These are phyloP conservation scores for Dasypus novemcinctus DNA, from an alignment of 2,113 vertebrate genomes.

Conservation along the genomic window DNA sequence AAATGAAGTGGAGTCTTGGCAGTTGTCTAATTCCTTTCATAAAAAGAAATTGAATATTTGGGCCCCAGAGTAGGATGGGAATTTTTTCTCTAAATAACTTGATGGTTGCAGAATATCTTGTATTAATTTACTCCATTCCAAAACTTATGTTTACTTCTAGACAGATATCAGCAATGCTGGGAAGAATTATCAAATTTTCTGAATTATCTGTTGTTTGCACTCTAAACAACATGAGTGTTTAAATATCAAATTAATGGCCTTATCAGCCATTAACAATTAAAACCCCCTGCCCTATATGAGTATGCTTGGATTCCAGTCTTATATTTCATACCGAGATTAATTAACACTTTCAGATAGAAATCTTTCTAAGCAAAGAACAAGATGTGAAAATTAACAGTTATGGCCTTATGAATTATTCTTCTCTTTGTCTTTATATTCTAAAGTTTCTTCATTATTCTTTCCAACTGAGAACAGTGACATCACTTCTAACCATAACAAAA, in stretches of 20 bases:
- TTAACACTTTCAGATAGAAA: slow-evolving; percentile 37
- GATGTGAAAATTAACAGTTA: neutral
- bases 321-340: slow-evolving; percentile 31
- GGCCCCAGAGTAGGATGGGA: neutral
- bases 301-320: slow-evolving; percentile 28
- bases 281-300: neutral
- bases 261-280: neutral
- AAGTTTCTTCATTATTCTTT: slow-evolving; percentile 35
- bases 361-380: slow-evolving; percentile 9
- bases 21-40: neutral
- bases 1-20: neutral
- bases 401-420: neutral
- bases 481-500: neutral
- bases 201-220: slow-evolving; percentile 19
- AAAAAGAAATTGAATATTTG: neutral
- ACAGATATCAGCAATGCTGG: neutral
- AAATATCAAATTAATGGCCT: neutral
- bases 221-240: neutral
- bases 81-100: neutral
- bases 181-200: slow-evolving; percentile 30
- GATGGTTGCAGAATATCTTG: neutral
- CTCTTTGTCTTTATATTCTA: neutral
- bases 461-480: neutral
- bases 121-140: slow-evolving; percentile 41
- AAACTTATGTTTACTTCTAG: slow-evolving; percentile 29